Evolutionary conservation across 2,888 invertebrate genomes (phyloP), one percentile per base, ranked within the genome.

Genomic region (Tetrapedia diversipes): DNA sequence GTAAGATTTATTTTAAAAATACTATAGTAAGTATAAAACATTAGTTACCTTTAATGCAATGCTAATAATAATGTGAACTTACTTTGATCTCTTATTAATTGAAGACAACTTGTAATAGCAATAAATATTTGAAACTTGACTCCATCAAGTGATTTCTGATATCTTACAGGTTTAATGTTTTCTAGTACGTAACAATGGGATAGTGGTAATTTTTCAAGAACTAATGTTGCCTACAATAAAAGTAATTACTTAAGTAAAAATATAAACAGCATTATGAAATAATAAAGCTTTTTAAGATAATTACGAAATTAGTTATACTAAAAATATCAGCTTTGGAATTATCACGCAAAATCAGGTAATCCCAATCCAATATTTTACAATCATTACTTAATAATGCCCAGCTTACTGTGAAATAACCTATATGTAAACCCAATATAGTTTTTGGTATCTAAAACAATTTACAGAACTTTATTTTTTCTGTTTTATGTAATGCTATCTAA

Each of bases 181-280:
- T 82, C 81, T 1, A 74, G 51, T 49, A 83, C 32, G 34, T 81
- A 81, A 11, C 29, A 24, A 60, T 14, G 45, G 14, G 59, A 66
- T 22, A 10, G 0, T 8, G 81, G 77, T 34, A 82, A 32, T n/a
- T 16, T 8, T 34, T n/a, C 4, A 11, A 45, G n/a, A 37, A 82
- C 6, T 16, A 6, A 8, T 34, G 49, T 8, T 24, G 29, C 11
- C 81, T 81, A 32, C 10, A 64, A 1, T 19, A 47, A n/a, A 43
- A 51, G 39, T 24, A 53, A 34, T 1, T n/a, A 0, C n/a, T 51
- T 14, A 19, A 27, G 1, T 11, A 43, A 32, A n/a, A 22, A 10
- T 24, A 39, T 16, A 14, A 29, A 19, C 11, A n/a, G 11, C 2
- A 16, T 10, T 29, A 29, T 14, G 7, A 24, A n/a, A 14, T 43